Evolutionary conservation across 1,140 invertebrate species (phyloP), one percentile per base, ranked within the genome.

Genomic region (Mercenaria mercenaria): DNA sequence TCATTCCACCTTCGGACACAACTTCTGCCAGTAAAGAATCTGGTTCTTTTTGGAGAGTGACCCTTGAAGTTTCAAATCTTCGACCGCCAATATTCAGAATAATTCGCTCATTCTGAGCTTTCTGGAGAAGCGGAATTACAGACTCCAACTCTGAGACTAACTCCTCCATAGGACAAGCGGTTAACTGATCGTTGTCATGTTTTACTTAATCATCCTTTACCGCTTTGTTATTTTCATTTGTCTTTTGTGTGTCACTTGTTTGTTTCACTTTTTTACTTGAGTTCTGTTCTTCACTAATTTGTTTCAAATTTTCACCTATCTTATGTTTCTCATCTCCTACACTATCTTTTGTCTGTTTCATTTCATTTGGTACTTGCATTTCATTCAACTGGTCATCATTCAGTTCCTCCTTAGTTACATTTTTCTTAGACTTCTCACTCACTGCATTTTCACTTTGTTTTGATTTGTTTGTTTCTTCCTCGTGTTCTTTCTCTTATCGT

Each of bases 1-100:
- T 41, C 67, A 72, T 72, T n/a, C n/a, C 67, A 8, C 15, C 18
- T 2, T 23, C 23, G 8, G 10, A 18, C 18, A 72, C 67, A 1
- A 41, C 34, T 20, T 18, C 13, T 13, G 67, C 1, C 15, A 77
- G 34, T 50, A 77, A 13, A 4, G 74, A 50, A 26, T 50, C 3
- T 1, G 74, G 74, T 13, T 77, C 74, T 18, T 23, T 10, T 1
- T 29, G 15, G 10, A 29, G 8, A 3, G 74, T 77, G 10, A 77
- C 4, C 13, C 47, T 1, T 15, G 74, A 77, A 1, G 74, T 77
- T 32, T 77, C 74, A 23, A 77, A 77, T 10, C 41, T n/a, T 50
- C 50, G 74, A 13, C 74, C 43, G 0, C 74, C 74, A 11, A 77
- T 52, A 50, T 77, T 77, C 50, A 50, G 18, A 43, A 77, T 52